These are phyloP conservation scores for Dysmachus trigonus DNA, from an alignment of 2,888 invertebrate species.

Conservation along the genomic window DNA sequence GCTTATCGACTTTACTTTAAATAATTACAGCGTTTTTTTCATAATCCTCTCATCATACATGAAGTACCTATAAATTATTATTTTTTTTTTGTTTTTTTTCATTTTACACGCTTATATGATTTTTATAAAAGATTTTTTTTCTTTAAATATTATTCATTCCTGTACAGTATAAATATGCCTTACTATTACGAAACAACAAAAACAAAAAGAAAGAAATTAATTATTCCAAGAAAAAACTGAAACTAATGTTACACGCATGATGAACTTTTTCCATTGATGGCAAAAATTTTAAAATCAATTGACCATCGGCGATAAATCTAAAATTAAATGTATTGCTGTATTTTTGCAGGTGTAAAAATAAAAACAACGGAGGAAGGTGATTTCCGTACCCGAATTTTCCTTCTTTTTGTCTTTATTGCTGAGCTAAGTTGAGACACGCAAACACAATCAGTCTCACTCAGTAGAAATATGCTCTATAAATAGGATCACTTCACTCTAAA, in stretches of 20 bases:
- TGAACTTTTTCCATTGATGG: background rate
- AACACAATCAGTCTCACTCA: conserved; percentile 20
- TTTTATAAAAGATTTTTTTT: background rate
- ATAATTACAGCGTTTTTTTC: background rate
- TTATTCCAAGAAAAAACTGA: background rate
- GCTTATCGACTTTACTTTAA: background rate
- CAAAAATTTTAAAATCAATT: background rate
- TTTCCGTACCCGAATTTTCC: background rate
- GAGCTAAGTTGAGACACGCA: conserved; percentile 26
- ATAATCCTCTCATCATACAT: background rate
- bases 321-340: background rate
- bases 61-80: background rate
- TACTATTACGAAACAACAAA: background rate
- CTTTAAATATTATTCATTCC: background rate
- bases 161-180: background rate
- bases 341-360: background rate
- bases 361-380: background rate
- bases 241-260: background rate
- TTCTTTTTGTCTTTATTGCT: conserved; percentile 24
- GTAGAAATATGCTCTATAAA: conserved; percentile 19
- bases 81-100: background rate
- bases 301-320: background rate
- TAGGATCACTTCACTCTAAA: conserved; percentile 23
- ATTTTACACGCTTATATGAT: background rate
- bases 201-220: background rate